Base-by-base conservation (phyloP, 2,888 invertebrate species). In the Chydorus sphaericus region DNA sequence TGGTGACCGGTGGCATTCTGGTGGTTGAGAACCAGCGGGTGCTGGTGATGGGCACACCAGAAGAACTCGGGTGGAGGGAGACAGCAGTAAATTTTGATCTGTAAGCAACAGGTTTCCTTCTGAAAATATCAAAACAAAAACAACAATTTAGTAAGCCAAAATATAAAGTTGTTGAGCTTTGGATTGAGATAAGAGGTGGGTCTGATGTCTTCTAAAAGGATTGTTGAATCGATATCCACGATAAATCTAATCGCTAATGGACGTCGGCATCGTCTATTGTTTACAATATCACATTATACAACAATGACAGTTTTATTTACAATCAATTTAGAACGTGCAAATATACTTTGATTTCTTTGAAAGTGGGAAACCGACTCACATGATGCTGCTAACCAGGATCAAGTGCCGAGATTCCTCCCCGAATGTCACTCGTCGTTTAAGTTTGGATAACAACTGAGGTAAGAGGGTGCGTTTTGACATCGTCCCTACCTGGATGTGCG, bases 401-500 rank as follows among this genome's bases (percentile, higher is more conserved):
- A 23, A 20, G 10, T 26, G 44, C 4, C 26, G 20, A 4, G 44
- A 4, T 44, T 26, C n/a, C n/a, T n/a, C 26, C 18, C 44, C 44
- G 44, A 44, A 28, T 28, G 44, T 44, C 44, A 44, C 26, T 14
- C n/a, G 6, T 44, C 44, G 18, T 23, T 44, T 28, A 28, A 44
- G 10, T 4, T 23, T 10, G 26, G 5, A 26, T 14, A 44, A 44
- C 14, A 44, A 44, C 44, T 44, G 44, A 26, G 44, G 44, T 44
- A 44, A 44, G 28, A 44, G 44, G 23, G 44, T 16, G 18, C 44
- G 44, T 26, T n/a, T 44, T 26, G 44, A 44, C 44, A 44, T 44
- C 23, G n/a, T 44, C 44, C 44, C 44, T 44, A 44, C 44, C 44
- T 44, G 23, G n/a, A n/a, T n/a, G n/a, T n/a, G n/a, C n/a, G n/a